Base-by-base conservation (phyloP, 2,888 invertebrate species). In the Campopleginae sp. region DNA sequence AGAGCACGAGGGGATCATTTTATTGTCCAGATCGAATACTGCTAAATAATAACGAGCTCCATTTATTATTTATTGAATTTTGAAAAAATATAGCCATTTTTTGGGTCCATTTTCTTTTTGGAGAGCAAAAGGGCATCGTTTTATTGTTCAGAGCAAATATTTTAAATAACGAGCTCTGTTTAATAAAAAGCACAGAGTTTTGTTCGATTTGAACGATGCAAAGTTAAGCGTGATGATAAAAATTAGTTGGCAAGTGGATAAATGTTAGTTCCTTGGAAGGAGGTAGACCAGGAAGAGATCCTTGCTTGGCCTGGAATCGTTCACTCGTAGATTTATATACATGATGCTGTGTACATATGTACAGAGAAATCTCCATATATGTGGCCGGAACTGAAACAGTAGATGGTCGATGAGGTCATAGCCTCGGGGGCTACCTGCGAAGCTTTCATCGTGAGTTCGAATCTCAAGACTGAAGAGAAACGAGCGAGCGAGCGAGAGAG, bases 331-430 rank as follows among this genome's bases (percentile, higher is more conserved):
- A 10, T 76, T 65, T 78, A 68, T 42, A 54, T 54, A 31, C 54
- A 72, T 38, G 14, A 38, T 38, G 7, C 14, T 54, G 46, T 27
- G 8, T 44, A 58, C 44, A n/a, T 33, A 54, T 42, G 10, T 27
- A 38, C 19, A 48, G 19, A 33, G 14, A 17, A 17, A 31, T 23
- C 17, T 63, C 33, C 58, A 65, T 74, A 10, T 23, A 46, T 65
- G 38, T 80, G 58, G 19, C 68, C 68, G 84, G 77, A 84, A 84
- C 80, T 81, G 72, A 78, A 77, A 74, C 72, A 77, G 65, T n/a
- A 61, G 76, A 72, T 61, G 42, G 61, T 48, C 58, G 66, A 44
- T 17, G 66, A 61, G 66, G 51, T 66, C 38, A 46, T 46, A 71
- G 48, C 66, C 77, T 44, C 54, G n/a, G 74, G 66, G 74, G 81